These are phyloP conservation scores for Plebejus melissa DNA, from an alignment of 2,888 invertebrate genomes.

Conservation along the genomic window DNA sequence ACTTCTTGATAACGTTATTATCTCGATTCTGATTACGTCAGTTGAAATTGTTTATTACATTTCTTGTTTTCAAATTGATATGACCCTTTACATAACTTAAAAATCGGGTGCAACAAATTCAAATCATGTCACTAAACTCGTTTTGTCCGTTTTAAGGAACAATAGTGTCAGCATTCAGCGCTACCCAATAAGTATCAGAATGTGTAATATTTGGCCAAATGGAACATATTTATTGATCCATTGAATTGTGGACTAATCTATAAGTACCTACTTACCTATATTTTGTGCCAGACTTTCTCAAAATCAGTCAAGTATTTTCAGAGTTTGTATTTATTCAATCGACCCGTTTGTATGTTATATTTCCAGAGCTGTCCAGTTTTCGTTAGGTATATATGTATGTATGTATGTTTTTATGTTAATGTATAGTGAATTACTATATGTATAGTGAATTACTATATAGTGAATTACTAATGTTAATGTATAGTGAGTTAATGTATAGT, in stretches of 20 bases:
- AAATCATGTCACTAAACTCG: not conserved
- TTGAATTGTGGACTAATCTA: not conserved
- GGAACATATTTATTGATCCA: not conserved
- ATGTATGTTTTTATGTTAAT: too few species aligned
- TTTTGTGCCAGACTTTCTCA: too few species aligned
- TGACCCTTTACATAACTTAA: constrained; percentile 4
- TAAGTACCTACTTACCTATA: too few species aligned
- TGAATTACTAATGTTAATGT: too few species aligned
- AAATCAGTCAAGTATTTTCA: too few species aligned
- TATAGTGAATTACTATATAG: too few species aligned
- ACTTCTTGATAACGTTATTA: not conserved
- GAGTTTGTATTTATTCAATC: too few species aligned
- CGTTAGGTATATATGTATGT: too few species aligned
- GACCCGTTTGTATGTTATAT: too few species aligned
- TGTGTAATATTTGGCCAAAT: not conserved
- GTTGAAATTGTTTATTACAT: not conserved
- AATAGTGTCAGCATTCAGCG: not conserved
- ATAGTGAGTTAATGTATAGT: too few species aligned
- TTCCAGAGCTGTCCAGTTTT: too few species aligned
- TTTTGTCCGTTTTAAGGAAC: not conserved
- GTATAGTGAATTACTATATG: too few species aligned
- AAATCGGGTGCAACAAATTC: not conserved
- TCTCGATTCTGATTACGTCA: not conserved
- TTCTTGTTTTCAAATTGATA: constrained; percentile 4
- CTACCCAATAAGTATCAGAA: not conserved